These are phyloP conservation scores for Emys orbicularis DNA, from an alignment of 2,797 vertebrate species.

Conservation along the genomic window DNA sequence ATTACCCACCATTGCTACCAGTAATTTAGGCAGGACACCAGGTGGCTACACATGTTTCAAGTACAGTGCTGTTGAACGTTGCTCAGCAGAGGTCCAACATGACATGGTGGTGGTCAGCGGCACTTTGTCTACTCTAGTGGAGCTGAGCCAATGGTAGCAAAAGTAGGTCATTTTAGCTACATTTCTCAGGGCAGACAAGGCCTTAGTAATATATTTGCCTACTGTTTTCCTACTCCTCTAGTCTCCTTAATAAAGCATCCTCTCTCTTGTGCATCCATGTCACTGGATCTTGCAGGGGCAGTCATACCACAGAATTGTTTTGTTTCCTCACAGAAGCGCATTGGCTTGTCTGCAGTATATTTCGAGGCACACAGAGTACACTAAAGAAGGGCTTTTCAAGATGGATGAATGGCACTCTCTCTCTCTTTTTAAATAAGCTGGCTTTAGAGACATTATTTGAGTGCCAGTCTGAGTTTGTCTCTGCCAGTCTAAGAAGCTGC, in stretches of 20 bases:
- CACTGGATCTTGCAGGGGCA: not conserved
- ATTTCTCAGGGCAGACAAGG: not conserved
- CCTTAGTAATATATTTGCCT: not conserved
- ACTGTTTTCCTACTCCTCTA: not conserved
- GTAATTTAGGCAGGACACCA: not conserved
- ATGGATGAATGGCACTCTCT: not conserved
- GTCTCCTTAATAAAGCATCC: not conserved
- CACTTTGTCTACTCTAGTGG: not conserved
- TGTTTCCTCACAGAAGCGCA: not conserved
- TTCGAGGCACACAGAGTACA: not conserved
- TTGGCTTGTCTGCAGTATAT: conserved; percentile 9
- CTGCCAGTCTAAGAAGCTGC: not conserved
- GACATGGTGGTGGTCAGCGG: not conserved
- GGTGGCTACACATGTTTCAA: not conserved
- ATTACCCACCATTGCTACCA: not conserved
- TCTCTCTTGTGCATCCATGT: not conserved
- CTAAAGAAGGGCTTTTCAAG: conserved; percentile 25
- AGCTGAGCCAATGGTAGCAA: not conserved
- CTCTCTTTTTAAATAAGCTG: not conserved
- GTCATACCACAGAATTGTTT: accelerated
- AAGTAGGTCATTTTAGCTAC: not conserved
- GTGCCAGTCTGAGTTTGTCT: not conserved
- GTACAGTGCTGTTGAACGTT: not conserved
- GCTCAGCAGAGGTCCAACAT: not conserved
- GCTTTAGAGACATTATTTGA: not conserved